Conservation (phyloP, 2,888 invertebrate genomes). For the Mechanitis mazaeus region DNA sequence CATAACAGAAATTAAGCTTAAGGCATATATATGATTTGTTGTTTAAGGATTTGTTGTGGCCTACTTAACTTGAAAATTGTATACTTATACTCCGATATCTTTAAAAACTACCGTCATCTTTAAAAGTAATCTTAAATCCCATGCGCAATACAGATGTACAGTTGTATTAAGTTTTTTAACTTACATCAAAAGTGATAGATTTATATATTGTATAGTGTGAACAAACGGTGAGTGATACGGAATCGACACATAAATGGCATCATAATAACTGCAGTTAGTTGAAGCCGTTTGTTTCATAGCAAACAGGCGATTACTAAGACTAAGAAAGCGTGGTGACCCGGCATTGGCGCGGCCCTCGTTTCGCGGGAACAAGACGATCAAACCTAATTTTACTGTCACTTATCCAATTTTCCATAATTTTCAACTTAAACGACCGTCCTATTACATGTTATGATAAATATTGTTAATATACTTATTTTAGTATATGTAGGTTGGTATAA, state of each 20-base stretch:
- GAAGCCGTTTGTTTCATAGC: slow-evolving; percentile 33
- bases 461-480: not conserved
- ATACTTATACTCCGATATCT: no score
- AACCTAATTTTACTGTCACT: slow-evolving; percentile 2
- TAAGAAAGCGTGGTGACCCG: slow-evolving; percentile 56
- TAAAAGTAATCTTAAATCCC: no score
- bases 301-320: slow-evolving; percentile 38
- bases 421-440: slow-evolving; percentile 4
- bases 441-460: slow-evolving; percentile 7
- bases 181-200: no score
- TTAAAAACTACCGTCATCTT: no score
- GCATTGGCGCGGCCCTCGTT: slow-evolving; percentile 23
- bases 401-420: slow-evolving; percentile 19
- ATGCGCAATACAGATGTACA: no score
- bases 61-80: no score
- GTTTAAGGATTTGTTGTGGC: no score
- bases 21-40: no score
- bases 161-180: no score
- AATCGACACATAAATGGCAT: slow-evolving; percentile 31
- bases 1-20: no score
- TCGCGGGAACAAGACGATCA: slow-evolving; percentile 9
- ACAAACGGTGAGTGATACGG: slow-evolving; percentile 25
- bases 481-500: no score
- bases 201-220: slow-evolving; percentile 2
- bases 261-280: slow-evolving; percentile 38